Conservation (phyloP, 1,140 invertebrate genomes). For the Eubasilissa regina region DNA sequence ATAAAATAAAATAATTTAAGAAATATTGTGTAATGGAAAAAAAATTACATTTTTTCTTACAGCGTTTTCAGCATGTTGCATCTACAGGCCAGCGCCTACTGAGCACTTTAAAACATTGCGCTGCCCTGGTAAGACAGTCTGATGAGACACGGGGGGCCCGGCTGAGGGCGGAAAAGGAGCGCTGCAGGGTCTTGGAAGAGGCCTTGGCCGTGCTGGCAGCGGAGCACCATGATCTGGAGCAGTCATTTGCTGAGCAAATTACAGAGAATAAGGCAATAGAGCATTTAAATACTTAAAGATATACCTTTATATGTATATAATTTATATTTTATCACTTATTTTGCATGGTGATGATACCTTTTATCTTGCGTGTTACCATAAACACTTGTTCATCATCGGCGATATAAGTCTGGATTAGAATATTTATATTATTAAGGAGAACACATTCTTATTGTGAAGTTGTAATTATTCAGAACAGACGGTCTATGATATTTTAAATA, state of each 20-base stretch:
- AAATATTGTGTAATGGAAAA: background rate
- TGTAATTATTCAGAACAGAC: too few relatives aligned
- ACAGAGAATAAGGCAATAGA: conserved; percentile 63
- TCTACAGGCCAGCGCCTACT: conserved; percentile 65
- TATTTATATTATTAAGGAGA: too few relatives aligned
- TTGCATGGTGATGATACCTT: too few relatives aligned
- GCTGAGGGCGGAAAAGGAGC: conserved; percentile 73
- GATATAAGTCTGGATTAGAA: too few relatives aligned
- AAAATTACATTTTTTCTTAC: conserved; percentile 6
- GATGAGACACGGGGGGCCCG: conserved; percentile 64
- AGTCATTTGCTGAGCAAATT: conserved; percentile 73
- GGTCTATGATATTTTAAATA: too few relatives aligned
- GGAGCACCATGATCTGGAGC: conserved; percentile 80
- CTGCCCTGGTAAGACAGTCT: conserved; percentile 66
- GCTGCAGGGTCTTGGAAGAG: conserved; percentile 79
- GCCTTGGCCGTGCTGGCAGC: conserved; percentile 78
- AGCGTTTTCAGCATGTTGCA: conserved; percentile 70
- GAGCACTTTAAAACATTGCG: conserved; percentile 66
- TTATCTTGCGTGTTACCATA: too few relatives aligned
- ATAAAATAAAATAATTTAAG: too few relatives aligned
- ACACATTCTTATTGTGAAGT: too few relatives aligned
- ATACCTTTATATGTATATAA: too few relatives aligned
- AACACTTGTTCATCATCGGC: too few relatives aligned
- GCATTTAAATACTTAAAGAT: too few relatives aligned
- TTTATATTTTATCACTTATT: too few relatives aligned